Conservation (phyloP, 2,113 vertebrate species). For the Cololabis saira region DNA sequence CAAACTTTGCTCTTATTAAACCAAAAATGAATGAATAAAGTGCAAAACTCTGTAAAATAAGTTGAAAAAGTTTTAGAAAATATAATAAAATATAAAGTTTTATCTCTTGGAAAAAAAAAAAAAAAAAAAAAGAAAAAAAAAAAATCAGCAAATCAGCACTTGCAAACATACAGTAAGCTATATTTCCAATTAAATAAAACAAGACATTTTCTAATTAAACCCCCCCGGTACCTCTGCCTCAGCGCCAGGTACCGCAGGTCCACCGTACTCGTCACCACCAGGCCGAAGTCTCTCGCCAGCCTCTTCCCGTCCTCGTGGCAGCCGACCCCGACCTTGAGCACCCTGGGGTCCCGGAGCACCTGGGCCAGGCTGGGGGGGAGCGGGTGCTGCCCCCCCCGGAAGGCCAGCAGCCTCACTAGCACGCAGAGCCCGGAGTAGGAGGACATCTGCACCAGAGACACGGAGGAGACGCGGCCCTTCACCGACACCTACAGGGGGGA, state of each 20-base stretch:
- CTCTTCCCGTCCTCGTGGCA: conserved; percentile 93
- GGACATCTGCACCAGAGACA: conserved; percentile 93
- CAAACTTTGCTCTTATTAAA: too few relatives aligned
- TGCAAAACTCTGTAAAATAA: too few relatives aligned
- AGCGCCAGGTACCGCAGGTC: conserved; percentile 92
- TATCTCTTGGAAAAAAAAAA: too few relatives aligned
- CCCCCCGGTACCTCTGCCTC: conserved; percentile 88
- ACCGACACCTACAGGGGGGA: conserved; percentile 83
- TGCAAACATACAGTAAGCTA: too few relatives aligned
- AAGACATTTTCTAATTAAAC: too few relatives aligned
- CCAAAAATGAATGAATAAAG: too few relatives aligned
- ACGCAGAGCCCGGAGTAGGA: conserved; percentile 88
- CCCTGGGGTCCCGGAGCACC: conserved; percentile 82
- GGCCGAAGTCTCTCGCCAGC: conserved; percentile 87
- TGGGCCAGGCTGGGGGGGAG: conserved; percentile 86
- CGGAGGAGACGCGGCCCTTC: conserved; percentile 83
- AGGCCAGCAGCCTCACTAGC: conserved; percentile 86
- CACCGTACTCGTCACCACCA: conserved; percentile 85
- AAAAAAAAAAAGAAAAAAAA: too few relatives aligned
- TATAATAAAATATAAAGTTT: too few relatives aligned
- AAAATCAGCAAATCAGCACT: too few relatives aligned
- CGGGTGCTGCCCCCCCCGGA: conserved; percentile 72
- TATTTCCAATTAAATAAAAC: too few relatives aligned
- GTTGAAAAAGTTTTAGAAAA: too few relatives aligned
- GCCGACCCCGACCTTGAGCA: conserved; percentile 95